Evolutionary conservation across 2,797 vertebrate genomes (phyloP).

Genomic region (Poeciliopsis presidionis): DNA sequence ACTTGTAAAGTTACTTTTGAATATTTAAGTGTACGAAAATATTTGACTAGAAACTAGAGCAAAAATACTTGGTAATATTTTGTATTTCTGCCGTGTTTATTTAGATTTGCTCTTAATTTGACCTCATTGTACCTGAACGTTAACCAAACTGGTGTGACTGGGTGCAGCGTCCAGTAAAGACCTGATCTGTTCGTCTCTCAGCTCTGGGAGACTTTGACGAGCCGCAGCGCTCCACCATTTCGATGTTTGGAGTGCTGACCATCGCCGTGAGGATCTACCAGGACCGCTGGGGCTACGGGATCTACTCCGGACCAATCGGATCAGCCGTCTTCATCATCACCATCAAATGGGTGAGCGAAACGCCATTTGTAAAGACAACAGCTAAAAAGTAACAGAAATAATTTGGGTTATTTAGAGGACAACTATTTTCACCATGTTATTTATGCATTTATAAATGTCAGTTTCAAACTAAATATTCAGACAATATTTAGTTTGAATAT

Average conservation of each 20-base stretch:
- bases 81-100: background rate
- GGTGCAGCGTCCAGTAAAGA: background rate
- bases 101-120: background rate
- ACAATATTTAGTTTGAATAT: too few relatives aligned
- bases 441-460: too few relatives aligned
- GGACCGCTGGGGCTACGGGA: slow-evolving; percentile 92
- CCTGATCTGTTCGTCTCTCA: slow-evolving; percentile 49
- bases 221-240: slow-evolving; percentile 88
- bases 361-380: too few relatives aligned
- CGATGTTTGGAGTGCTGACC: slow-evolving; percentile 94
- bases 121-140: background rate
- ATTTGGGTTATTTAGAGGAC: too few relatives aligned
- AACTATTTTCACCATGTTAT: too few relatives aligned
- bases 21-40: too few relatives aligned
- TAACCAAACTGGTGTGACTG: background rate
- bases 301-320: slow-evolving; percentile 95
- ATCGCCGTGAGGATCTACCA: slow-evolving; percentile 92
- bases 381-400: too few relatives aligned
- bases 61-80: too few relatives aligned
- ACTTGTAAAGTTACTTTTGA: too few relatives aligned
- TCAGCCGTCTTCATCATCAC: slow-evolving; percentile 92
- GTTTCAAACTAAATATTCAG: too few relatives aligned
- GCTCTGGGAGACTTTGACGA: slow-evolving; percentile 97
- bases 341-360: slow-evolving; percentile 89
- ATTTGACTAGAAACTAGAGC: too few relatives aligned